Evolutionary conservation across 2,888 invertebrate genomes (phyloP).

Genomic region (Phorcus lineatus): DNA sequence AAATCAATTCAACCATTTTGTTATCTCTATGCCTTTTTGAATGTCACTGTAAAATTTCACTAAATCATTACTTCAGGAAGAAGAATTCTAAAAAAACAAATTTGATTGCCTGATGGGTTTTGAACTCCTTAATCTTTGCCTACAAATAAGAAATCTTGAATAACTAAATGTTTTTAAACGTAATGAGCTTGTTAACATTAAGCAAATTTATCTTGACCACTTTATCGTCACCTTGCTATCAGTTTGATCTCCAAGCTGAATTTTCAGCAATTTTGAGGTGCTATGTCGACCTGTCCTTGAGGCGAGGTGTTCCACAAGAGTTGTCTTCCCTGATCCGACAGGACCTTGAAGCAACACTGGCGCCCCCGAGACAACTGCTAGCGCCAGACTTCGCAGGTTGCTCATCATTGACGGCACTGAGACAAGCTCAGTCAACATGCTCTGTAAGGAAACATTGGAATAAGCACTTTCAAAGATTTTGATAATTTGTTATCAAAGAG

Average conservation of each 20-base stretch:
- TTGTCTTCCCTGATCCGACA: constrained; percentile 96
- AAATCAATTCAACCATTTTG: too few relatives aligned
- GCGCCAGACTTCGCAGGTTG: constrained; percentile 83
- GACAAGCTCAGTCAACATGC: constrained; percentile 76
- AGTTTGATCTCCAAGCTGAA: constrained; percentile 97
- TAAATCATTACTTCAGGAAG: too few relatives aligned
- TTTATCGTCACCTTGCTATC: constrained; percentile 85
- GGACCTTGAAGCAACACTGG: constrained; percentile 83
- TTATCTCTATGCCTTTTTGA: too few relatives aligned
- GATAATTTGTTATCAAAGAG: too few relatives aligned
- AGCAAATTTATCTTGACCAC: not conserved
- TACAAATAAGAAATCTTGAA: too few relatives aligned
- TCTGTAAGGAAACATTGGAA: not conserved
- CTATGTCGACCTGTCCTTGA: constrained; percentile 82
- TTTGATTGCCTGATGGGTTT: too few relatives aligned
- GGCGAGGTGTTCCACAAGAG: constrained; percentile 90
- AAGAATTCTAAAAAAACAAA: too few relatives aligned
- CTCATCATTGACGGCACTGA: constrained; percentile 83
- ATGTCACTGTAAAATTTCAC: too few relatives aligned
- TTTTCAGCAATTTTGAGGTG: constrained; percentile 82
- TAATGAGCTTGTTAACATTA: too few relatives aligned
- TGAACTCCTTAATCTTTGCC: too few relatives aligned
- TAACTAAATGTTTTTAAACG: too few relatives aligned
- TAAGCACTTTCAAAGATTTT: too few relatives aligned
- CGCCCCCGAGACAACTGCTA: constrained; percentile 85